These are phyloP conservation scores for Halotydeus destructor DNA, from an alignment of 1,140 invertebrate genomes.

Conservation along the genomic window DNA sequence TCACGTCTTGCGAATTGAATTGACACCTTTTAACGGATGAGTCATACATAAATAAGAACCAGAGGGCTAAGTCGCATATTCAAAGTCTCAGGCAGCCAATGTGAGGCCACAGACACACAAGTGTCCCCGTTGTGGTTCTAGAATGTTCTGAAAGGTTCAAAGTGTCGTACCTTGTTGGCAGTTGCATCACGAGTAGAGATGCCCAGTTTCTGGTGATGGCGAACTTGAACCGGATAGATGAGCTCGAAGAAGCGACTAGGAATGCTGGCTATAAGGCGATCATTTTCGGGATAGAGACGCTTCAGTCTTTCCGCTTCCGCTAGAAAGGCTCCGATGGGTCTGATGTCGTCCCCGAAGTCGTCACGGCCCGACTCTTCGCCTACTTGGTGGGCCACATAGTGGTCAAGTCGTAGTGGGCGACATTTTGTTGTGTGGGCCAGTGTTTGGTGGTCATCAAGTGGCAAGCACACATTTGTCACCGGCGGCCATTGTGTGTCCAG, in stretches of 20 bases:
- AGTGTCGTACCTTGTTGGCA: constrained; percentile 23
- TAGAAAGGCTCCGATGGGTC: constrained; percentile 1
- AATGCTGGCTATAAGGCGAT: constrained; percentile 69
- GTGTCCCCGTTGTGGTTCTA: no score
- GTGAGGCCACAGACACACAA: neutral
- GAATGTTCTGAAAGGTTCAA: no score
- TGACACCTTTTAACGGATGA: no score
- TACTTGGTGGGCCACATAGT: no score
- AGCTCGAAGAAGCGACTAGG: constrained; percentile 75
- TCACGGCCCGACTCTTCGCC: neutral
- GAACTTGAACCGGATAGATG: constrained; percentile 76
- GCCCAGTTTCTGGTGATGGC: constrained; percentile 82
- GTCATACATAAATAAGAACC: constrained; percentile 5
- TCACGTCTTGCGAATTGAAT: no score
- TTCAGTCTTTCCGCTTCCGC: constrained; percentile 18
- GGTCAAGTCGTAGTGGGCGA: no score
- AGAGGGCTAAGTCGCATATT: no score
- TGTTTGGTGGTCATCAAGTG: no score
- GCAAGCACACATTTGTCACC: no score
- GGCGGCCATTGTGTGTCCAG: no score
- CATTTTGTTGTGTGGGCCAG: no score
- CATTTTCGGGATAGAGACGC: constrained; percentile 37
- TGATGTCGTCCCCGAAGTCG: constrained; percentile 5
- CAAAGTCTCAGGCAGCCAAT: no score
- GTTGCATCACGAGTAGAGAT: constrained; percentile 39